Evolutionary conservation across 2,797 vertebrate species (phyloP), one percentile per base, ranked within the genome.

Genomic region (Cyclura pinguis): DNA sequence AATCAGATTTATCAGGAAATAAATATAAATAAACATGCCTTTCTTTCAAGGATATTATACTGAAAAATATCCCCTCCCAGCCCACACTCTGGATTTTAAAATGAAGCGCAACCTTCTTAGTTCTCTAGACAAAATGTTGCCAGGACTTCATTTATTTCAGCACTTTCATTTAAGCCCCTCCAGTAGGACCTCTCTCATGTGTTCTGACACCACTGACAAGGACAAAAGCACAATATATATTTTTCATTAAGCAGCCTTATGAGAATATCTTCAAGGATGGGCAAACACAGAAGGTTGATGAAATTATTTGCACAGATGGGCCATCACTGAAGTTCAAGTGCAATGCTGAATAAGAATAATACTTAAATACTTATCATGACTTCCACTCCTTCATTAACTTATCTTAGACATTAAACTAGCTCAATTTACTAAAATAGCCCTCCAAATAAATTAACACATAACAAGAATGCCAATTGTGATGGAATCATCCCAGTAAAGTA

Each of bases 221-320:
- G 93, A 95, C 94, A 95, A 96, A 96, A 91, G 78, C 85, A 77
- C 1, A 0, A 90, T 91, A 91, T 87, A 95, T 72, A 69, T 85
- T 97, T 96, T 95, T 95, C 93, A 96, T 96, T 94, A 96, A 93
- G 78, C 91, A 89, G 64, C 86, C 90, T 38, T 86, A 93, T 74
- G 90, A 95, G 16, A 92, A 95, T 92, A 84, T 94, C 88, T 95
- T 96, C 90, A 96, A 95, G 94, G 93, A 96, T 95, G 93, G 94
- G 85, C 91, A 95, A 95, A 95, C 93, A 96, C 74, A 90, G 92
- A 80, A 94, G 86, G 89, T 6, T 94, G 93, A 94, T 87, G 86
- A 93, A 89, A 95, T 95, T 95, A 96, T 94, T 96, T 96, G 96
- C 77, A 92, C 47, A 94, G 94, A 94, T 7, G 6, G 87, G 78